phyloP scores from a whole-genome alignment of 2,888 invertebrate species.

The Philhelius pedissequus region DNA sequence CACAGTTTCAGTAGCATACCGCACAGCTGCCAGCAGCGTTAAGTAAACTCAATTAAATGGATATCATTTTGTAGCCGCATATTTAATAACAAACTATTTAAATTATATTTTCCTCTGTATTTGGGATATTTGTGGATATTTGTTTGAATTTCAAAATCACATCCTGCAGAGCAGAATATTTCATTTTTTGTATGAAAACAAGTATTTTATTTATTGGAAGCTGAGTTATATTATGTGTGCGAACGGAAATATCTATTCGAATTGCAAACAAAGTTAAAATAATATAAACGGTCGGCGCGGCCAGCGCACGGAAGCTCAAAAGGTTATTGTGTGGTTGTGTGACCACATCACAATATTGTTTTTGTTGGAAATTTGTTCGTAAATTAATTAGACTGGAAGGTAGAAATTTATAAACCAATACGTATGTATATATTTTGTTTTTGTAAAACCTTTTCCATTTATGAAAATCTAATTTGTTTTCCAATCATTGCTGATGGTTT shows the following conservation, averaged over 20 bases:
- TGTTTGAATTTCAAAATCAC: constrained; percentile 12
- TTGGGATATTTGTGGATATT: constrained; percentile 1
- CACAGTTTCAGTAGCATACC: constrained; percentile 8
- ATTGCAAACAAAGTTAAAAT: constrained; percentile 8
- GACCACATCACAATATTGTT: constrained; percentile 4
- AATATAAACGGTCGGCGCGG: constrained; percentile 14
- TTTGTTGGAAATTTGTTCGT: background rate
- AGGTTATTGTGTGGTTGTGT: background rate
- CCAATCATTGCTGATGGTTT: constrained; percentile 9
- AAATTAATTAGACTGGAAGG: constrained; percentile 16
- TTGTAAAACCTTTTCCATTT: background rate
- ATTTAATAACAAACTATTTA: constrained; percentile 56
- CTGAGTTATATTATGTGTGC: background rate
- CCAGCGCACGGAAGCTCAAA: background rate
- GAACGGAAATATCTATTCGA: constrained; percentile 23
- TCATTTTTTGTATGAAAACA: constrained; percentile 15
- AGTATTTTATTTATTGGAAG: constrained; percentile 12
- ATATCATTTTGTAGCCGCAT: constrained; percentile 50
- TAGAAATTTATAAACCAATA: background rate
- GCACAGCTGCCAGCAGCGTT: constrained; percentile 10
- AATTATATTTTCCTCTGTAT: constrained; percentile 27
- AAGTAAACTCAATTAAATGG: constrained; percentile 51
- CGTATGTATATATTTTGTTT: background rate
- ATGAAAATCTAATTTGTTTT: constrained; percentile 15
- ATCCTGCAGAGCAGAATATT: constrained; percentile 15